These are phyloP conservation scores for Bubo scandiacus DNA, from an alignment of 2,113 vertebrate genomes.

Conservation along the genomic window DNA sequence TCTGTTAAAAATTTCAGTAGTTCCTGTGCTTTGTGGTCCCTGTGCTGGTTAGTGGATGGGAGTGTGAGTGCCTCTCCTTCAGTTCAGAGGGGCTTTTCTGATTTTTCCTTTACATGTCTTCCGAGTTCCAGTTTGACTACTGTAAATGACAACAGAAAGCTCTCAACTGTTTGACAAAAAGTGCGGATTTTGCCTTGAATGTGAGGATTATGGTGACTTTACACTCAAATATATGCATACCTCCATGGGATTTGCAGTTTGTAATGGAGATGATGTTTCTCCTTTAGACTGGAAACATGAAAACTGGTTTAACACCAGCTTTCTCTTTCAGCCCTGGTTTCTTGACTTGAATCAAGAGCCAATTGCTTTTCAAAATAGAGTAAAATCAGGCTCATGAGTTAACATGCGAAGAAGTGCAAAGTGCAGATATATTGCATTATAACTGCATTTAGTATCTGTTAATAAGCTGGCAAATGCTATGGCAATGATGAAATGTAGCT, in stretches of 20 bases:
- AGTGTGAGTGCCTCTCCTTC: neutral
- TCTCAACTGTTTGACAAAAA: neutral
- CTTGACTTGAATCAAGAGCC: neutral
- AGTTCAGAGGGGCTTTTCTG: neutral
- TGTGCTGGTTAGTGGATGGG: neutral
- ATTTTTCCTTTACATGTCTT: neutral
- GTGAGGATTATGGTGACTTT: neutral
- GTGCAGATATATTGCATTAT: neutral
- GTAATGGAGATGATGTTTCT: neutral
- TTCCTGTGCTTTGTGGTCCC: neutral
- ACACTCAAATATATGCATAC: neutral
- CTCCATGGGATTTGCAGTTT: neutral
- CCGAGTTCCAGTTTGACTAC: neutral
- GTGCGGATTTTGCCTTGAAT: neutral
- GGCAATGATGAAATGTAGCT: neutral
- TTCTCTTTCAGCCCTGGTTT: neutral
- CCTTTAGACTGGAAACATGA: neutral
- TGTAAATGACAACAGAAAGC: neutral
- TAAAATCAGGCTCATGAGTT: neutral
- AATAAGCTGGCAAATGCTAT: neutral
- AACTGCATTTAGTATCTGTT: neutral
- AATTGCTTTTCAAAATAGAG: neutral
- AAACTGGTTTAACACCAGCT: neutral
- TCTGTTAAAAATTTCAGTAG: neutral
- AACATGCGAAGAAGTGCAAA: neutral